Conservation (phyloP, 2,113 vertebrate genomes). For the Gavialis gangeticus region DNA sequence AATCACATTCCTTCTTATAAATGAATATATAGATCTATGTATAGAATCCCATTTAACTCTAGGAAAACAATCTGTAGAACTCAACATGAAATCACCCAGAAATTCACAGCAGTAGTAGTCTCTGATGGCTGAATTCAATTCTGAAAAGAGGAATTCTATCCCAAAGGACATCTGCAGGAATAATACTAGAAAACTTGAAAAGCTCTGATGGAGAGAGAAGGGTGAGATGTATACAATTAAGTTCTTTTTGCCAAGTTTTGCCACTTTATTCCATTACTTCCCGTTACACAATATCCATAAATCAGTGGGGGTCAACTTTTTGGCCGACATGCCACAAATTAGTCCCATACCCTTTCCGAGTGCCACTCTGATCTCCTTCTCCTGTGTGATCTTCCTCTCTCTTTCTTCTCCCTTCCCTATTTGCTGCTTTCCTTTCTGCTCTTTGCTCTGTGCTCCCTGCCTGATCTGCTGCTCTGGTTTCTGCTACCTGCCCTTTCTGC, state of each 20-base stretch:
- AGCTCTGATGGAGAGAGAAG: not conserved
- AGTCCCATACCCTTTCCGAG: too few relatives aligned
- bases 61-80: constrained; percentile 33
- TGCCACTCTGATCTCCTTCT: too few relatives aligned
- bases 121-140: not conserved
- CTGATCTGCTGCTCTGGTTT: too few relatives aligned
- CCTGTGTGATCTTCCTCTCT: too few relatives aligned
- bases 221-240: rapidly evolving
- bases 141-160: constrained; percentile 4
- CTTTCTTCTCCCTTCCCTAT: too few relatives aligned
- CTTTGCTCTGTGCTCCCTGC: too few relatives aligned
- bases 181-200: not conserved
- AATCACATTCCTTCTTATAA: constrained; percentile 50
- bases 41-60: constrained; percentile 63
- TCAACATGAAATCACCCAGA: constrained; percentile 18
- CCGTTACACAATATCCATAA: not conserved
- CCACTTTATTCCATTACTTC: not conserved
- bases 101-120: not conserved
- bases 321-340: too few relatives aligned
- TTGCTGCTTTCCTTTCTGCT: too few relatives aligned
- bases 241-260: not conserved
- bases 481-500: too few relatives aligned
- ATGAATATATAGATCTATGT: constrained; percentile 4
- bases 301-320: too few relatives aligned
- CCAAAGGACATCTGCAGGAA: constrained; percentile 12